Evolutionary conservation across 2,113 vertebrate genomes (phyloP), one percentile per base, ranked within the genome.

Genomic region (Onychorhynchus coronatus): DNA sequence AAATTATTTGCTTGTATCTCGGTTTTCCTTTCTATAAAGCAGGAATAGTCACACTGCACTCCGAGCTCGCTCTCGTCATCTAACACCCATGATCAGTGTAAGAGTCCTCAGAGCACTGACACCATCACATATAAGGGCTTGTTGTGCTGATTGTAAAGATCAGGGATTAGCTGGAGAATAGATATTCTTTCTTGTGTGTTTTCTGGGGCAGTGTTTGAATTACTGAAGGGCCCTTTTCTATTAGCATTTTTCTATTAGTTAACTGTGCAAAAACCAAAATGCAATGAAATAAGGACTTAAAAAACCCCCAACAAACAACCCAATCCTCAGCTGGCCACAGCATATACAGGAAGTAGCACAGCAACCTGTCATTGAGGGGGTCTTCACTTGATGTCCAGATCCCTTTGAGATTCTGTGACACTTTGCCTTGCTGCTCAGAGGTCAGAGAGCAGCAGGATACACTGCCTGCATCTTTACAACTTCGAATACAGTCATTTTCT

Each of bases 21-120:
- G 11, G 53, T 56, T 89, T 93, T 41, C 4, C 1, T 76, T 85
- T 52, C 50, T 81, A 37, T 37, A 58, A 55, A 82, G 24, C 35
- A 12, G 12, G 31, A 41, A 31, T 22, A 50, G 14, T 33, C 31
- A 61, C n/a, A 47, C 28, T 24, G 39, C 23, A 6, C 23, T 53
- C 41, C 4, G 0, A 3, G 50, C 39, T 85, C 7, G 0, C 11
- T 46, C 16, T 30, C 24, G 14, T 28, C 27, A 2, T 31, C 52
- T 23, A 10, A 77, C n/a, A 37, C 10, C 20, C 15, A 4, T 3
- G 33, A 14, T 16, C 1, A 12, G n/a, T 16, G 28, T 56, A 47
- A 30, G 73, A 53, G 24, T 31, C 55, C 44, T 77, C 39, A 35
- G 30, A 62, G 56, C 27, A 47, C 63, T 50, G 24, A 24, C 41